phyloP scores from a whole-genome alignment of 2,888 invertebrate genomes.

The Acanthoscelides obtectus region DNA sequence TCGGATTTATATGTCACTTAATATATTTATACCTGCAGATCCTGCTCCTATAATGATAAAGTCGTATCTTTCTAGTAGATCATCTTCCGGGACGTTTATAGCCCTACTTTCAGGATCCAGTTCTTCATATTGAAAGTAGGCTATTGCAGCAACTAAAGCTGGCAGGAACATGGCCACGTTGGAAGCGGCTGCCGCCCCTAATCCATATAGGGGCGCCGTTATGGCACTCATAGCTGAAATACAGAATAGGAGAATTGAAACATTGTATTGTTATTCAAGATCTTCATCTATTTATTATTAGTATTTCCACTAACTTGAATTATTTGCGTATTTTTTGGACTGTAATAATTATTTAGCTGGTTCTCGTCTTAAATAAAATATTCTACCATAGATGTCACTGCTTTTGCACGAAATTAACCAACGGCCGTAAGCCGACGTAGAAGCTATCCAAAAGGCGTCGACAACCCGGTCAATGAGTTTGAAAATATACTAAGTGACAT shows the following conservation, averaged over 20 bases:
- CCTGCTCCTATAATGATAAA: constrained; percentile 85
- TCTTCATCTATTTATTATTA: no score
- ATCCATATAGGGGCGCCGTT: constrained; percentile 63
- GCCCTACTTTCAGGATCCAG: constrained; percentile 78
- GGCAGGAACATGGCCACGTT: constrained; percentile 79
- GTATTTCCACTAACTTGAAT: no score
- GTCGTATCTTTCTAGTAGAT: constrained; percentile 67
- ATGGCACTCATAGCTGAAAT: constrained; percentile 58
- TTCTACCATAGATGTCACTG: no score
- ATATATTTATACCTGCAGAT: constrained; percentile 62
- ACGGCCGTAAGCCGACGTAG: no score
- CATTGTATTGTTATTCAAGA: not conserved
- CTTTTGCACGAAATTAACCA: no score
- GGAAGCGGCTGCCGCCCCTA: constrained; percentile 63
- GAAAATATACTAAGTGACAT: no score
- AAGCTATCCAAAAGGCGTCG: no score
- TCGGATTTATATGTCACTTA: no score
- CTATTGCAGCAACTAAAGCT: constrained; percentile 76
- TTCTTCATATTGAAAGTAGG: constrained; percentile 81
- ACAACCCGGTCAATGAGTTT: no score
- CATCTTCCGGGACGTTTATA: constrained; percentile 63
- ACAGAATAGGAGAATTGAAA: constrained; percentile 2
- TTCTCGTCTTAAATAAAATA: no score
- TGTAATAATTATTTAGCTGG: no score
- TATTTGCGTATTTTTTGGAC: no score